Conservation (phyloP, 1,140 invertebrate genomes). For the Zaprionus kolodkinae region DNA sequence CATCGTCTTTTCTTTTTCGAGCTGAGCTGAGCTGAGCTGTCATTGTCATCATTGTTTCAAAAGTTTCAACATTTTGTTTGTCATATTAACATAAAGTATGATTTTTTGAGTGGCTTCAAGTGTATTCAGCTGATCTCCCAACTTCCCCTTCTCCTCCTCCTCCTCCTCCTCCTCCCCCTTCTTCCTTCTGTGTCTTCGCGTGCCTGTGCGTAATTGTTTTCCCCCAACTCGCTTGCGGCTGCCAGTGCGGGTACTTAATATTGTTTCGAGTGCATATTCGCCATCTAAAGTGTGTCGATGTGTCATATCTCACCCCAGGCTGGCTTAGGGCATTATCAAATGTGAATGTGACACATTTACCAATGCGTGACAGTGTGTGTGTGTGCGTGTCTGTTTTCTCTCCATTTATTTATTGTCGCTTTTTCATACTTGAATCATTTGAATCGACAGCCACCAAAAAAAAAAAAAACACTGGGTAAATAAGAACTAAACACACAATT, state of each 20-base stretch:
- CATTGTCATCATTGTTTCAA: constrained; percentile 35
- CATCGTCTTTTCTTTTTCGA: constrained; percentile 2
- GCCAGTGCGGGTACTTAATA: constrained; percentile 25
- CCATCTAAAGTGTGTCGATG: constrained; percentile 40
- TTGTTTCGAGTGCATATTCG: constrained; percentile 43
- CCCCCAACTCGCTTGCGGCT: constrained; percentile 18
- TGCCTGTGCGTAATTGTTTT: constrained; percentile 31
- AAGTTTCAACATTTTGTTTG: constrained; percentile 48
- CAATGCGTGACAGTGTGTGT: constrained; percentile 15
- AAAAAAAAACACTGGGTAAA: constrained; percentile 47
- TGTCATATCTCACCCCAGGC: constrained; percentile 24
- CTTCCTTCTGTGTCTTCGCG: constrained; percentile 1
- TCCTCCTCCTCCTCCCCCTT: background rate
- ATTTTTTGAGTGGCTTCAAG: constrained; percentile 52
- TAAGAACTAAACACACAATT: constrained; percentile 11
- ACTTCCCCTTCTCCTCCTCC: no score
- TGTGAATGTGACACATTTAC: constrained; percentile 45
- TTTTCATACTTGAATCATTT: constrained; percentile 43
- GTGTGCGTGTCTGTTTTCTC: background rate
- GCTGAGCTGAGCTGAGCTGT: constrained; percentile 14
- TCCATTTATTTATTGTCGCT: constrained; percentile 31
- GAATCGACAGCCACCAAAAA: constrained; percentile 44
- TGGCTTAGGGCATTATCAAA: constrained; percentile 34
- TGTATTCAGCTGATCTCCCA: constrained; percentile 18
- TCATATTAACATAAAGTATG: constrained; percentile 54